phyloP scores from a whole-genome alignment of 2,113 vertebrate genomes.

The Bufo gargarizans region DNA sequence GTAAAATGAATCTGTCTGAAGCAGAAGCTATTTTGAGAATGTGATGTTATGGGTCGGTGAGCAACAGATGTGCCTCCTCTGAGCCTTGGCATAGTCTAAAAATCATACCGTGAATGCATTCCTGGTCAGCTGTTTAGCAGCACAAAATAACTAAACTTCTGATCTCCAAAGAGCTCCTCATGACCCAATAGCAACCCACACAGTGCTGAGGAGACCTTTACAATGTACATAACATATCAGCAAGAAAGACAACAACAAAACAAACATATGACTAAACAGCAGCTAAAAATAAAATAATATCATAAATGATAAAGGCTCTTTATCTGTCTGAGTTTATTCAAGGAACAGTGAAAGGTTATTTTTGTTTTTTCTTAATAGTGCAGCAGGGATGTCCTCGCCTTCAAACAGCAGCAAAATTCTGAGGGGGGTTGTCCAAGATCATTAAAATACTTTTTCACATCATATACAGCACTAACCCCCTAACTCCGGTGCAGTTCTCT shows the following conservation, averaged over 20 bases:
- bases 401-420: too few relatives aligned
- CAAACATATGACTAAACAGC: background rate
- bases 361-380: too few relatives aligned
- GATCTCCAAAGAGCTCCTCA: background rate
- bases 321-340: too few relatives aligned
- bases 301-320: too few relatives aligned
- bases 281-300: background rate
- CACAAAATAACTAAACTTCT: background rate
- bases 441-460: too few relatives aligned
- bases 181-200: background rate
- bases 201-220: background rate
- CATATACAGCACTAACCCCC: too few relatives aligned
- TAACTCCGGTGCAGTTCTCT: too few relatives aligned
- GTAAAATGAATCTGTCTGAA: conserved; percentile 23
- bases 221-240: background rate
- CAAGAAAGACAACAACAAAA: background rate
- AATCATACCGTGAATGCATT: conserved; percentile 19
- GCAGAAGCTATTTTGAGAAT: conserved; percentile 43
- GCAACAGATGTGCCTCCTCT: conserved; percentile 44
- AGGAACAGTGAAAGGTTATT: too few relatives aligned
- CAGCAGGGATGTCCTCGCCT: too few relatives aligned
- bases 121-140: conserved; percentile 27
- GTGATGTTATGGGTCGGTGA: conserved; percentile 48
- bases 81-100: conserved; percentile 26
- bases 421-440: too few relatives aligned